These are phyloP conservation scores for Otolemur crassicaudatus DNA, from an alignment of 2,797 vertebrate species.

Conservation along the genomic window DNA sequence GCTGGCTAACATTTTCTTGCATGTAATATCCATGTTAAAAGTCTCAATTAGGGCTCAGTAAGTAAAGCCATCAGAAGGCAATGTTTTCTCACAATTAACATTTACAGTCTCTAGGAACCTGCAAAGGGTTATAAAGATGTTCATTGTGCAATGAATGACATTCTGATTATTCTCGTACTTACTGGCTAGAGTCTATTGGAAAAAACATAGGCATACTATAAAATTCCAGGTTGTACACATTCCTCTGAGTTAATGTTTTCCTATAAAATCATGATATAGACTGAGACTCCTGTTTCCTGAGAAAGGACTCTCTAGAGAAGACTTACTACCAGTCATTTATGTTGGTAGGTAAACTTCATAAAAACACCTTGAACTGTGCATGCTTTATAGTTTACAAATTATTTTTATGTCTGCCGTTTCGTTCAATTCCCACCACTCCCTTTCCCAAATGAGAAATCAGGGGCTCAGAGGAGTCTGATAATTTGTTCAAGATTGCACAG, in stretches of 20 bases:
- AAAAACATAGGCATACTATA: neutral
- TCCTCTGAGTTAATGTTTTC: conserved; percentile 50
- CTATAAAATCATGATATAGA: conserved; percentile 13
- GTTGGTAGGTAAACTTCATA: conserved; percentile 14
- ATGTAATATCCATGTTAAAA: conserved; percentile 58
- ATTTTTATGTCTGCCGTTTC: conserved; percentile 4
- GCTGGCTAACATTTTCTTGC: conserved; percentile 58
- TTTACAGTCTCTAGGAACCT: conserved; percentile 48
- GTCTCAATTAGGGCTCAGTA: conserved; percentile 53
- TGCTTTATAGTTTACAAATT: neutral
- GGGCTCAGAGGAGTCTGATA: conserved; percentile 34
- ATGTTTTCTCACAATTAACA: conserved; percentile 56
- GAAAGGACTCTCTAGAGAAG: neutral
- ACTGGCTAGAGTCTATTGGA: neutral
- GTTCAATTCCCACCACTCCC: neutral
- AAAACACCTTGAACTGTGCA: conserved; percentile 5
- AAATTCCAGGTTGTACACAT: neutral
- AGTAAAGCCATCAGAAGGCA: conserved; percentile 33
- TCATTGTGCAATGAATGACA: neutral
- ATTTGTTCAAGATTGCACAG: conserved; percentile 38
- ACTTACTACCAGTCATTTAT: conserved; percentile 36
- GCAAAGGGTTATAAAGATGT: conserved; percentile 23
- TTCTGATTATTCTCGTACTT: conserved; percentile 27
- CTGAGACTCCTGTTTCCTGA: neutral
- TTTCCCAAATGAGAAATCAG: conserved; percentile 39